Evolutionary conservation across 2,888 invertebrate genomes (phyloP).

Genomic region (Lepidochrysops patricia): DNA sequence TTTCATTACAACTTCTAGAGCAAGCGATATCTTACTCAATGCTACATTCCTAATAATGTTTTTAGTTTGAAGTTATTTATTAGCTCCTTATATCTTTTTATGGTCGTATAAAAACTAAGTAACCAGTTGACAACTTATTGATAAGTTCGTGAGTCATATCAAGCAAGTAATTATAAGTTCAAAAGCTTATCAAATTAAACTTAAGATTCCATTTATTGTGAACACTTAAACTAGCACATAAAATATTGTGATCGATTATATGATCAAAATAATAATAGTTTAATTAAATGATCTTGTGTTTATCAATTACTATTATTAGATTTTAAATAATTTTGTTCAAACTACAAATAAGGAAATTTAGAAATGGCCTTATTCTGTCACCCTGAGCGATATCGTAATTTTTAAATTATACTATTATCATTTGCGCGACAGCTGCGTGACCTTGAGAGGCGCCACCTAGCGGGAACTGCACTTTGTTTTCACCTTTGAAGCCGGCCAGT

Average conservation of each 20-base stretch:
- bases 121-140: background rate
- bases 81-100: background rate
- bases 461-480: constrained; percentile 35
- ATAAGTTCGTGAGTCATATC: background rate
- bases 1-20: constrained; percentile 8
- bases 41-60: constrained; percentile 6
- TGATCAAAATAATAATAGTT: too few relatives aligned
- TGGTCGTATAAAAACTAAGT: background rate
- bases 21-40: constrained; percentile 11
- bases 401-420: constrained; percentile 30
- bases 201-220: too few relatives aligned
- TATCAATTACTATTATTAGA: too few relatives aligned
- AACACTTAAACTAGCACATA: too few relatives aligned
- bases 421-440: constrained; percentile 34
- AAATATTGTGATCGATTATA: too few relatives aligned
- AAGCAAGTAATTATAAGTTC: background rate
- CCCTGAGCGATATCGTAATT: constrained; percentile 37
- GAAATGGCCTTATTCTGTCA: constrained; percentile 27
- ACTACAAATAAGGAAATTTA: background rate
- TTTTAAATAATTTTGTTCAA: too few relatives aligned
- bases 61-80: background rate
- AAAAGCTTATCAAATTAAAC: background rate
- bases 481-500: constrained; percentile 43
- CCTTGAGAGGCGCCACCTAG: constrained; percentile 41
- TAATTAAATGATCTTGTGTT: too few relatives aligned